These are phyloP conservation scores for Probosciger aterrimus DNA, from an alignment of 2,113 vertebrate genomes.

Conservation along the genomic window DNA sequence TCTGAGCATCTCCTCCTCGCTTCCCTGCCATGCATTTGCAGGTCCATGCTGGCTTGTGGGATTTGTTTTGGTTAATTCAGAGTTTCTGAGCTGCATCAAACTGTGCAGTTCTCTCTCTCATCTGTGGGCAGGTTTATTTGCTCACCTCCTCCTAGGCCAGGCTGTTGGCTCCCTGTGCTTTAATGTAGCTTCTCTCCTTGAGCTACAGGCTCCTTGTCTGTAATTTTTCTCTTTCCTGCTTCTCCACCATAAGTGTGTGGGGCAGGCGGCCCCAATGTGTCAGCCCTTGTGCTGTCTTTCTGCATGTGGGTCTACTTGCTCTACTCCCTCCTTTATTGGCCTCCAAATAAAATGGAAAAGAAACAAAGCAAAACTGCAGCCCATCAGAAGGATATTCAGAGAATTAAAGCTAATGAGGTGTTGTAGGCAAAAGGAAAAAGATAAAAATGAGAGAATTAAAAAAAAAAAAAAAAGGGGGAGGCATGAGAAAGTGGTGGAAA, in stretches of 20 bases:
- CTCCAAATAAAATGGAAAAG: neutral
- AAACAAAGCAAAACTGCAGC: neutral
- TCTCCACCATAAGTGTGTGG: rapidly evolving
- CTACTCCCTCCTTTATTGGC: neutral
- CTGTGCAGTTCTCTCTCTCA: neutral
- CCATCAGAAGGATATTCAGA: neutral
- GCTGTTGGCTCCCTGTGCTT: neutral
- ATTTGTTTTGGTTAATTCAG: neutral
- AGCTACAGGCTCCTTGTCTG: neutral
- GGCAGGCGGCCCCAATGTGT: rapidly evolving
- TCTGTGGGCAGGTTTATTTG: neutral
- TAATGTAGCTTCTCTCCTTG: neutral
- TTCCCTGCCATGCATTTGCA: neutral
- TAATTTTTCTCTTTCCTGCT: neutral
- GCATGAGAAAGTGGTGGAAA: neutral
- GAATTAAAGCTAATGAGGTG: neutral
- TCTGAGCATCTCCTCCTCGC: neutral
- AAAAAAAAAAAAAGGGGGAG: too few relatives aligned
- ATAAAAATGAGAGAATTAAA: neutral
- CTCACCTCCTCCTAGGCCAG: neutral
- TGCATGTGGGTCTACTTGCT: rapidly evolving
- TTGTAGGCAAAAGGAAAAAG: neutral
- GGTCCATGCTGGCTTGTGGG: neutral
- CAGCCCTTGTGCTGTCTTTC: neutral
- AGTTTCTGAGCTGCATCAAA: neutral